Conservation (phyloP, 2,888 invertebrate species). For the Morinoia aosen region DNA sequence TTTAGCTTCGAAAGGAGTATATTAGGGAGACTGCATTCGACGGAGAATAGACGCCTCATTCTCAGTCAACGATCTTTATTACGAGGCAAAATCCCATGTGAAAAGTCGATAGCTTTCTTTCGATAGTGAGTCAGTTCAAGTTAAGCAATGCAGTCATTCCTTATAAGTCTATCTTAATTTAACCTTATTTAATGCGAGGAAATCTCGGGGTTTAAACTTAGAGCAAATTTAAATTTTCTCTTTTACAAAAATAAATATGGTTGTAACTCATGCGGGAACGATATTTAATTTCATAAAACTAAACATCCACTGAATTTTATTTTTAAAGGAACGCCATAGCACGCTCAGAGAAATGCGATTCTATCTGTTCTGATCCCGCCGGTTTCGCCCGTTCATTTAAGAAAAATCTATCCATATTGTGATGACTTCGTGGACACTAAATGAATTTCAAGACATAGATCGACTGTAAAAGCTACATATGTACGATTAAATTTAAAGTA, state of each 20-base stretch:
- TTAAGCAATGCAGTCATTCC: background rate
- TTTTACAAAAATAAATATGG: background rate
- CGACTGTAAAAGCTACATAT: background rate
- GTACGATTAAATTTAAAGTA: background rate
- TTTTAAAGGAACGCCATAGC: too few species aligned
- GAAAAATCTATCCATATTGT: too few species aligned
- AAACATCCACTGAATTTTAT: too few species aligned
- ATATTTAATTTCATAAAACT: background rate
- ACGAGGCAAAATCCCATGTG: background rate
- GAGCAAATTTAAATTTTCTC: background rate
- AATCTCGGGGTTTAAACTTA: background rate
- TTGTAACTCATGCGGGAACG: background rate
- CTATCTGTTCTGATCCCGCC: too few species aligned
- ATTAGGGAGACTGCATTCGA: too few species aligned
- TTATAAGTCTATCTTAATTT: background rate
- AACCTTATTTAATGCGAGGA: background rate
- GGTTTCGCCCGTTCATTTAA: too few species aligned
- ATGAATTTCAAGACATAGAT: too few species aligned
- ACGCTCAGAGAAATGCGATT: too few species aligned
- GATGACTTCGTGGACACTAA: too few species aligned
- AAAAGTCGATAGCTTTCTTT: background rate
- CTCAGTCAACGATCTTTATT: background rate
- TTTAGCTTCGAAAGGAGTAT: too few species aligned
- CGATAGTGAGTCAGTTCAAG: background rate
- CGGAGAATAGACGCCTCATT: background rate